These are phyloP conservation scores for Rotaria sp. DNA, from an alignment of 2,888 invertebrate species.

Conservation along the genomic window DNA sequence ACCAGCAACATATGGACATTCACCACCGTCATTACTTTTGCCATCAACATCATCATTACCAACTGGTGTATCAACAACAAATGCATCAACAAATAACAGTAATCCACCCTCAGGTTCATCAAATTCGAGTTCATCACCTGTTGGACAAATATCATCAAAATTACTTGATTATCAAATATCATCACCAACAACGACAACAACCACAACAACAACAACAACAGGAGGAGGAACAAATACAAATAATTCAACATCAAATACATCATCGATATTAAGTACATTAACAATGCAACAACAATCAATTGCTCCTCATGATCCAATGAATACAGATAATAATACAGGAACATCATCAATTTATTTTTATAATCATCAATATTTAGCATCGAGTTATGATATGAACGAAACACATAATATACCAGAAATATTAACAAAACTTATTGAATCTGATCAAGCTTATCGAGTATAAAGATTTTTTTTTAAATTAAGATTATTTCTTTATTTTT, in stretches of 20 bases:
- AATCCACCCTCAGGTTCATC: conserved; percentile 27
- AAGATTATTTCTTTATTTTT: neutral
- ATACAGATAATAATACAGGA: neutral
- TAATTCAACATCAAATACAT: conserved; percentile 13
- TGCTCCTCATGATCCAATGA: neutral
- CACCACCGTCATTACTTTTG: neutral
- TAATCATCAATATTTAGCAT: conserved; percentile 28
- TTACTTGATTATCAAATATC: conserved; percentile 24
- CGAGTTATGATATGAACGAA: conserved; percentile 4
- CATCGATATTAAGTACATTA: neutral
- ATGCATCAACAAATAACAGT: conserved; percentile 21
- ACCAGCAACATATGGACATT: neutral
- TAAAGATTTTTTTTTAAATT: neutral
- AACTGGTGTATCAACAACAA: neutral
- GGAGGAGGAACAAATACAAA: conserved; percentile 32
- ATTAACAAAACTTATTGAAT: conserved; percentile 33
- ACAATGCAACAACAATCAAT: conserved; percentile 24
- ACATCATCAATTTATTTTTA: conserved; percentile 31
- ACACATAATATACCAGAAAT: conserved; percentile 25
- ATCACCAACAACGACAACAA: neutral
- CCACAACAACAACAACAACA: neutral
- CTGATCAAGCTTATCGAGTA: conserved; percentile 34
- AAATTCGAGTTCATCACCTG: conserved; percentile 31
- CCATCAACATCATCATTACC: conserved; percentile 10
- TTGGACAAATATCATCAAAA: conserved; percentile 26